Conservation (phyloP, 2,888 invertebrate species). For the Ptychoptera contaminata region DNA sequence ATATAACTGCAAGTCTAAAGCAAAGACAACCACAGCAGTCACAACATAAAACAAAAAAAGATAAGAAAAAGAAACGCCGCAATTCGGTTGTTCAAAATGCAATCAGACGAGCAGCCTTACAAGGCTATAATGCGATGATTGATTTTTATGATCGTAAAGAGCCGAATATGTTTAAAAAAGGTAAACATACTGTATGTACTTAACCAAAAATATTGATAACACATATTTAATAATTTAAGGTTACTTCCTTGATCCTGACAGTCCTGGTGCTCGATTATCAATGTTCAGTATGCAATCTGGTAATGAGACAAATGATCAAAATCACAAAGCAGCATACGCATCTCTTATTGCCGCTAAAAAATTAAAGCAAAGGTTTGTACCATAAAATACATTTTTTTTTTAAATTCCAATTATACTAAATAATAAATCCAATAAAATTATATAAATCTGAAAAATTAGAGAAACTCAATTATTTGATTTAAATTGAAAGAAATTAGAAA, state of each 20-base stretch:
- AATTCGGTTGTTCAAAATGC: slow-evolving; percentile 15
- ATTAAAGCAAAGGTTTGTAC: slow-evolving; percentile 29
- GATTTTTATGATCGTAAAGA: slow-evolving; percentile 26
- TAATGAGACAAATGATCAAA: slow-evolving; percentile 16
- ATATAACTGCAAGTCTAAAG: neutral
- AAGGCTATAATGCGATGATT: slow-evolving; percentile 28
- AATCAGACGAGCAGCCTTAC: slow-evolving; percentile 25
- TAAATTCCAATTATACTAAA: too few relatives aligned
- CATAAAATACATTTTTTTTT: too few relatives aligned
- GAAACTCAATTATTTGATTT: too few relatives aligned
- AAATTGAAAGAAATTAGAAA: too few relatives aligned
- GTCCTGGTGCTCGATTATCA: slow-evolving; percentile 27
- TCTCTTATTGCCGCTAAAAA: slow-evolving; percentile 27
- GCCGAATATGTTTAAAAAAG: slow-evolving; percentile 26
- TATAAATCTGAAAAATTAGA: too few relatives aligned
- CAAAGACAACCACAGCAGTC: neutral
- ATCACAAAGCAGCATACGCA: slow-evolving; percentile 29
- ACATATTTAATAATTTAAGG: slow-evolving; percentile 15
- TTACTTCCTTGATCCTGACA: slow-evolving; percentile 24
- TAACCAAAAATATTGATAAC: neutral
- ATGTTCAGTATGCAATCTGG: slow-evolving; percentile 25
- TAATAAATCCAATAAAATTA: too few relatives aligned
- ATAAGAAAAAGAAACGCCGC: slow-evolving; percentile 9
- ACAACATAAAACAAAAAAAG: slow-evolving; percentile 15
- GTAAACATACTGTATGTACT: slow-evolving; percentile 12